Percentiles rank a stretch among this genome's conserved stretches.
Conservation (phyloP, 2,113 vertebrate species). For the Hippocampus mohnikei region DNA sequence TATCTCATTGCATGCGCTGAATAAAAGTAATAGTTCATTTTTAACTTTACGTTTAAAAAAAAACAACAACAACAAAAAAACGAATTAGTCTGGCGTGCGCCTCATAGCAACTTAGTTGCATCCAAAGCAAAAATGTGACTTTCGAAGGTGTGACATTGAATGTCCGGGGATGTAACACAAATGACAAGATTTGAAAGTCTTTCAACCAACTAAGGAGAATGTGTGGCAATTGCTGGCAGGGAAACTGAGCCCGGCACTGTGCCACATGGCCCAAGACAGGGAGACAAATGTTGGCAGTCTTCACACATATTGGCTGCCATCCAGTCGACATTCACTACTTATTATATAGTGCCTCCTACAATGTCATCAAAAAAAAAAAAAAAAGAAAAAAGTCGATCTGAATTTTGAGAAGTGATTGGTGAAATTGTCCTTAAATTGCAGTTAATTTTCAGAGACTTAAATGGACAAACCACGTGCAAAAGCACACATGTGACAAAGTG, state of each 20-base stretch:
- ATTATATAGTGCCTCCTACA: constrained; percentile 24
- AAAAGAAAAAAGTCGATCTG: constrained; percentile 35
- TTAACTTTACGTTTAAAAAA: neutral
- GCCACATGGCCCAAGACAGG: constrained; percentile 67
- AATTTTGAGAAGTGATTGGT: constrained; percentile 14
- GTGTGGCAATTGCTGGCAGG: constrained; percentile 60
- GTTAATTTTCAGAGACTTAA: constrained; percentile 16
- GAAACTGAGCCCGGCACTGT: constrained; percentile 51
- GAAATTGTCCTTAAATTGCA: constrained; percentile 18
- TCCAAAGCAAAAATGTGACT: constrained; percentile 26
- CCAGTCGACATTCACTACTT: constrained; percentile 52
- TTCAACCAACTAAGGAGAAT: constrained; percentile 51
- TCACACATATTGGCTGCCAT: constrained; percentile 51
- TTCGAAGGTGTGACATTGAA: constrained; percentile 47
- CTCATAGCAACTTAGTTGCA: constrained; percentile 15
- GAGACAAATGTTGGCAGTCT: constrained; percentile 59
- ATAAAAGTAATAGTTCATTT: neutral
- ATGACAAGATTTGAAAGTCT: constrained; percentile 58
- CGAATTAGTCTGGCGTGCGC: constrained; percentile 8
- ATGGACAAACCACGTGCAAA: constrained; percentile 8
- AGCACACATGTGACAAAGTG: constrained; percentile 10
- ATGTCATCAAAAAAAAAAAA: constrained; percentile 32
- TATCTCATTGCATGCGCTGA: neutral
- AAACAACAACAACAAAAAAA: neutral
- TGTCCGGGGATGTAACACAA: constrained; percentile 44